phyloP scores from a whole-genome alignment of 2,113 vertebrate species.

The Orientallactaga bullata region DNA sequence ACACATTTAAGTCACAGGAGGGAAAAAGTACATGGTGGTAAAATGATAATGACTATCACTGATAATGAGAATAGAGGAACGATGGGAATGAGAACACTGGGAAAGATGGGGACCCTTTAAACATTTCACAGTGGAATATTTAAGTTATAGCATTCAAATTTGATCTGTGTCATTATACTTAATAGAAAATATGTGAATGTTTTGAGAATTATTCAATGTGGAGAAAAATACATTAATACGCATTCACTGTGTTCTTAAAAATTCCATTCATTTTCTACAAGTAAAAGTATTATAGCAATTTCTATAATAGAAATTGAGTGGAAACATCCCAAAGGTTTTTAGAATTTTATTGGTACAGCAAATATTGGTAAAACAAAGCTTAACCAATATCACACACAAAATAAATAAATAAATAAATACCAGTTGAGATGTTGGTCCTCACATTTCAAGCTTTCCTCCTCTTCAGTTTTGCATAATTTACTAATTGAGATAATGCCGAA shows the following conservation, averaged over 20 bases:
- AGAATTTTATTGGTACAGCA: background rate
- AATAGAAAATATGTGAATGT: background rate
- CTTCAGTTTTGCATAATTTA: background rate
- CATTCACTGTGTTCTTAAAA: background rate
- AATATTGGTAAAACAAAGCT: background rate
- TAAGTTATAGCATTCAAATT: background rate
- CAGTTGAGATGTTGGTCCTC: background rate
- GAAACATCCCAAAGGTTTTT: background rate
- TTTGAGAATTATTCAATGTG: background rate
- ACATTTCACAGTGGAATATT: background rate
- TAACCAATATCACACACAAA: background rate
- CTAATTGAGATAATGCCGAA: background rate
- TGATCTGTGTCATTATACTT: background rate
- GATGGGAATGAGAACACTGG: rapidly evolving
- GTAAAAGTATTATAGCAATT: background rate
- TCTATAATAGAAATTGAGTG: background rate
- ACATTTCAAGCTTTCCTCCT: background rate
- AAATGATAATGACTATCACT: background rate
- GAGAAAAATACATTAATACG: background rate
- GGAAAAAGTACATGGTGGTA: background rate
- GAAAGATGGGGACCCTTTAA: rapidly evolving
- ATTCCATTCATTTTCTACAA: background rate
- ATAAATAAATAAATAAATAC: background rate
- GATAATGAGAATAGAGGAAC: background rate
- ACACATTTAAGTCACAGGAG: background rate